Evolutionary conservation across 2,888 invertebrate genomes (phyloP).

Genomic region (Scaptomyza reducta): DNA sequence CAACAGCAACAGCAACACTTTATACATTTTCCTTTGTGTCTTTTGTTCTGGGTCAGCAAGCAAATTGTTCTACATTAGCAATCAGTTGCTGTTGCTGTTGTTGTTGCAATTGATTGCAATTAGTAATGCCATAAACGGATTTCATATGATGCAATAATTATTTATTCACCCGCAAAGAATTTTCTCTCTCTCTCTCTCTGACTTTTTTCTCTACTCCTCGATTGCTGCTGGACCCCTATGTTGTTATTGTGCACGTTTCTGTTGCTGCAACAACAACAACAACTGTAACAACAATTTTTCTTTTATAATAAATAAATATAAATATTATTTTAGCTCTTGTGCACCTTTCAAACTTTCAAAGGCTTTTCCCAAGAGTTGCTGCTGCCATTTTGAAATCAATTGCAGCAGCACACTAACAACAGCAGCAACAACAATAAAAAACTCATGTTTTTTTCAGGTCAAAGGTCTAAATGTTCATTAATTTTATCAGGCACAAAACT

Average conservation of each 20-base stretch:
- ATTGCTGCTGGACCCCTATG: constrained; percentile 10
- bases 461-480: constrained; percentile 71
- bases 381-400: constrained; percentile 41
- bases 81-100: constrained; percentile 23
- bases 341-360: constrained; percentile 39
- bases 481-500: constrained; percentile 58
- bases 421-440: background rate
- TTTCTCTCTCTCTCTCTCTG: background rate
- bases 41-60: constrained; percentile 20
- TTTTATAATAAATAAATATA: constrained; percentile 59
- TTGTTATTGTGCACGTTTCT: constrained; percentile 11
- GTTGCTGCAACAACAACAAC: constrained; percentile 13
- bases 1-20: background rate
- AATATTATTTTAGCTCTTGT: constrained; percentile 54
- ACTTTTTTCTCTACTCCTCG: background rate
- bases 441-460: constrained; percentile 55
- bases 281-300: constrained; percentile 11
- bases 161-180: constrained; percentile 40
- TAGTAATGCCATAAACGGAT: constrained; percentile 63
- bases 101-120: constrained; percentile 70
- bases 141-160: constrained; percentile 43
- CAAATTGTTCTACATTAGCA: constrained; percentile 34
- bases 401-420: constrained; percentile 17
- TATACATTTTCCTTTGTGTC: constrained; percentile 12
- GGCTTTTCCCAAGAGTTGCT: constrained; percentile 24